Conservation (phyloP, 1,140 invertebrate species). For the Rhagoletis pomonella region DNA sequence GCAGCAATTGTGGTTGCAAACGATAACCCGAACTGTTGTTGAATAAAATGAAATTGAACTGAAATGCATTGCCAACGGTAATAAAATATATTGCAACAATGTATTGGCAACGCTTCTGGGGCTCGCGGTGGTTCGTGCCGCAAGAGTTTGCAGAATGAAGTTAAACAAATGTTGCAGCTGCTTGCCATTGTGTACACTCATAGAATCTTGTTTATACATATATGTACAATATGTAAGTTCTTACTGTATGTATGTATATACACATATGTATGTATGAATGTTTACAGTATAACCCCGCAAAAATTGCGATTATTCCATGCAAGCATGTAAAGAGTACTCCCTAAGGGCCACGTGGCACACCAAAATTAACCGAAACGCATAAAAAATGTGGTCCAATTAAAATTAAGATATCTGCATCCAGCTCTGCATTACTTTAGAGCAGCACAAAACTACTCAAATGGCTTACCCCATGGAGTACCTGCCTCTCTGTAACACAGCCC, state of each 20-base stretch:
- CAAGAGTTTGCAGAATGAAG: background rate
- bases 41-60: conserved; percentile 14
- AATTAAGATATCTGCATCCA: no score
- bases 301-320: no score
- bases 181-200: no score
- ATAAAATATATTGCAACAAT: conserved; percentile 48
- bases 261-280: background rate
- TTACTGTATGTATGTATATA: background rate
- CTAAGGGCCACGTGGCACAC: no score
- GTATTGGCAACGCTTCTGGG: conserved; percentile 11
- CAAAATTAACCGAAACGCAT: no score
- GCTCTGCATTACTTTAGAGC: no score
- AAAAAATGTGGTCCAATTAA: no score
- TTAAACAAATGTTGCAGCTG: background rate
- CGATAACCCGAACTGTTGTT: conserved; percentile 47
- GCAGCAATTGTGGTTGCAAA: conserved; percentile 45
- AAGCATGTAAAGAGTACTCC: no score
- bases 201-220: no score
- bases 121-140: background rate
- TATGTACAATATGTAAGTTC: background rate
- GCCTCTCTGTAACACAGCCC: no score
- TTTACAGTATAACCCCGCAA: background rate
- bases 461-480: no score
- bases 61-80: conserved; percentile 32
- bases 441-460: no score